Conservation (phyloP, 2,888 invertebrate species). For the Himalopsyche tibetana region DNA sequence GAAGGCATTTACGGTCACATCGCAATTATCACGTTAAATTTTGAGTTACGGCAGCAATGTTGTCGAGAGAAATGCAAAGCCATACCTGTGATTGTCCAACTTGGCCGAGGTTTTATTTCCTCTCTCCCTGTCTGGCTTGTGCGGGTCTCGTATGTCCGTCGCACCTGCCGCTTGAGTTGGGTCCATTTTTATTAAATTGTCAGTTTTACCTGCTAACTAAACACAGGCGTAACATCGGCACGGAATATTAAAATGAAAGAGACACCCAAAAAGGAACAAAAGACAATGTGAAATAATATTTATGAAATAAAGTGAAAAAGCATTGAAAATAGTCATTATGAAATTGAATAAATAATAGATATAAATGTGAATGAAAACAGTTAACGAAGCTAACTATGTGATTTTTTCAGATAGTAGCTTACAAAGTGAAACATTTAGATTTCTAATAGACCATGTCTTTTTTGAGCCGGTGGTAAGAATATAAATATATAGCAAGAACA, state of each 20-base stretch:
- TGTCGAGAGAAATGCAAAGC: conserved; percentile 20
- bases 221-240: conserved; percentile 18
- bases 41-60: conserved; percentile 26
- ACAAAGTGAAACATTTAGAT: too few relatives aligned
- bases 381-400: too few relatives aligned
- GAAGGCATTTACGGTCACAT: not conserved
- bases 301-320: not conserved
- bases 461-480: too few relatives aligned
- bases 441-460: too few relatives aligned
- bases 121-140: conserved; percentile 47
- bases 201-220: conserved; percentile 44
- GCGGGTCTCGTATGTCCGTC: conserved; percentile 45
- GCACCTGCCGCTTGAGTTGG: conserved; percentile 62
- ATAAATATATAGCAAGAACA: too few relatives aligned
- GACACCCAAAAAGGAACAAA: conserved; percentile 6
- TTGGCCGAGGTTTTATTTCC: conserved; percentile 15
- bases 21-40: not conserved
- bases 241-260: conserved; percentile 23
- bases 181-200: conserved; percentile 63
- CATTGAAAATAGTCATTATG: not conserved
- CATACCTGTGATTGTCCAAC: conserved; percentile 32
- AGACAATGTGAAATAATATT: not conserved
- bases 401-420: too few relatives aligned
- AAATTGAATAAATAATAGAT: not conserved
- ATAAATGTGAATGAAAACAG: too few relatives aligned